These are phyloP conservation scores for Atopsyche davidsoni DNA, from an alignment of 1,140 invertebrate genomes.

Conservation along the genomic window DNA sequence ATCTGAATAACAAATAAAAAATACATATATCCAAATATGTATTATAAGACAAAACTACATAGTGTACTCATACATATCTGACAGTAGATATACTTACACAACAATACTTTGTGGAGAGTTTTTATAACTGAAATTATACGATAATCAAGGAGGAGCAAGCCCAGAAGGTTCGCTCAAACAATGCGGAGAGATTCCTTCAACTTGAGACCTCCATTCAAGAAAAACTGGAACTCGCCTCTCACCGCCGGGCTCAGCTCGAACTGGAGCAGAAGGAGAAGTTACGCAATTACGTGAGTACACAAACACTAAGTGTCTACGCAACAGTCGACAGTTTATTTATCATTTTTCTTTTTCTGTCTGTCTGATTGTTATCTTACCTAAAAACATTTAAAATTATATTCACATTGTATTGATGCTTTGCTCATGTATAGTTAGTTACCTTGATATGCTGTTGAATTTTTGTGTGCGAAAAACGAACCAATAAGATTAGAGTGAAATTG, in stretches of 20 bases:
- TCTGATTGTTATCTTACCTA: neutral
- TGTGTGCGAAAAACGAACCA: too few species aligned
- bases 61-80: too few species aligned
- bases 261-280: conserved; percentile 69
- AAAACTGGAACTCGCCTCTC: conserved; percentile 65
- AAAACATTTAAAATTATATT: too few species aligned
- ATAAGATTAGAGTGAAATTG: too few species aligned
- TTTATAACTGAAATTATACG: conserved; percentile 13
- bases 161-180: conserved; percentile 57
- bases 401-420: neutral
- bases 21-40: too few species aligned
- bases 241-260: conserved; percentile 61
- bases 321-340: too few species aligned
- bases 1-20: too few species aligned
- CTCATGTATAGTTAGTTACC: conserved; percentile 3
- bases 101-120: conserved; percentile 17
- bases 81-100: too few species aligned
- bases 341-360: too few species aligned
- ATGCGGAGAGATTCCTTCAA: conserved; percentile 58
- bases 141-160: conserved; percentile 62
- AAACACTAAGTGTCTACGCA: neutral
- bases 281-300: conserved; percentile 63
- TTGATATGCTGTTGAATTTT: conserved; percentile 1
- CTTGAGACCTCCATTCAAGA: conserved; percentile 63
- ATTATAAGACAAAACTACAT: too few species aligned